phyloP scores from a whole-genome alignment of 2,888 invertebrate species.

The Laspeyria flexula region DNA sequence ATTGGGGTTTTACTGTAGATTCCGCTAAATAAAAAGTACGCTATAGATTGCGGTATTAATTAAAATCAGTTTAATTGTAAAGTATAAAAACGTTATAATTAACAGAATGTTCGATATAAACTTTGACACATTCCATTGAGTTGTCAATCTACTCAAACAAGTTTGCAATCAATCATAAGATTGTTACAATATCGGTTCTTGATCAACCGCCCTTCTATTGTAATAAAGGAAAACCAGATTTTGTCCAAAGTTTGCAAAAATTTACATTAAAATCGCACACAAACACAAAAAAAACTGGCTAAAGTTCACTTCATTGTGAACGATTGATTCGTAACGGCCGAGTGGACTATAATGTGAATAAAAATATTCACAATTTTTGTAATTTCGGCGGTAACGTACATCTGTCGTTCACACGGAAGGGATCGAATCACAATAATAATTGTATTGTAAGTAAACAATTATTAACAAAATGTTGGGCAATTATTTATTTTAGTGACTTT shows the following conservation, averaged over 20 bases:
- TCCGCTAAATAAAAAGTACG: no score
- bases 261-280: slow-evolving; percentile 82
- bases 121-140: slow-evolving; percentile 51
- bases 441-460: slow-evolving; percentile 58
- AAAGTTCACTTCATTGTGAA: slow-evolving; percentile 80
- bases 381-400: slow-evolving; percentile 77
- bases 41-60: slow-evolving; percentile 30
- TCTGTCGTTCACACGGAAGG: slow-evolving; percentile 82
- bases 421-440: slow-evolving; percentile 62
- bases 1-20: no score
- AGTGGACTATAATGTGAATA: slow-evolving; percentile 80
- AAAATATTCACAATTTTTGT: slow-evolving; percentile 84
- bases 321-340: slow-evolving; percentile 85
- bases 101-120: slow-evolving; percentile 41
- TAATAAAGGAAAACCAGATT: slow-evolving; percentile 71
- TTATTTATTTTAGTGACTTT: slow-evolving; percentile 23
- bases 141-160: slow-evolving; percentile 78
- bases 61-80: slow-evolving; percentile 42
- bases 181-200: slow-evolving; percentile 77
- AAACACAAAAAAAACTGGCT: slow-evolving; percentile 77
- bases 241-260: slow-evolving; percentile 77
- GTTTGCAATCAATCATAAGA: slow-evolving; percentile 85
- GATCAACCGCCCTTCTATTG: slow-evolving; percentile 75
- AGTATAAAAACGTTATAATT: slow-evolving; percentile 61
- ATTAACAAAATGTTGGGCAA: slow-evolving; percentile 40